A percentile compares a stretch with the other conserved stretches of the same genome.
Evolutionary conservation across 1,140 invertebrate species (phyloP).

Genomic region (Drosophila kepulauana): DNA sequence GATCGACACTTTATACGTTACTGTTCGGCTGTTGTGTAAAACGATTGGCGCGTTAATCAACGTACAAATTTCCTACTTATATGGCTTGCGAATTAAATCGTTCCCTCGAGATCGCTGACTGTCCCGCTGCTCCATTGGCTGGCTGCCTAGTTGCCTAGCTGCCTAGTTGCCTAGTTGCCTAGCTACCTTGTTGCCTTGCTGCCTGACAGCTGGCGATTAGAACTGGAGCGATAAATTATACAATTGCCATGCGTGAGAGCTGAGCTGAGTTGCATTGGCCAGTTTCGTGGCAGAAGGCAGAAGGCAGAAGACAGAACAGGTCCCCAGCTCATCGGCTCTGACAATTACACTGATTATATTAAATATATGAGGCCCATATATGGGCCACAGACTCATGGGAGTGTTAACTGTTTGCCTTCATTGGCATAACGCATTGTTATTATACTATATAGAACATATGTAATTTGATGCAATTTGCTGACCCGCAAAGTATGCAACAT

Average conservation of each 20-base stretch:
- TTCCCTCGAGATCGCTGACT: conserved; percentile 70
- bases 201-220: conserved; percentile 78
- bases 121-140: conserved; percentile 39
- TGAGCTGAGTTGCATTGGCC: conserved; percentile 33
- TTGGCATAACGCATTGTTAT: neutral
- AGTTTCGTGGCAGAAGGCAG: neutral
- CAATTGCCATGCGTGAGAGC: conserved; percentile 80
- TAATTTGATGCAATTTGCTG: conserved; percentile 72
- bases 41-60: conserved; percentile 83
- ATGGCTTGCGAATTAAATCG: conserved; percentile 81
- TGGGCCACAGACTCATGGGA: conserved; percentile 49
- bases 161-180: conserved; percentile 45
- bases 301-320: conserved; percentile 20
- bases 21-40: conserved; percentile 67
- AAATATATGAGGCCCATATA: conserved; percentile 79
- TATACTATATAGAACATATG: conserved; percentile 2
- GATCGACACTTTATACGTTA: conserved; percentile 76
- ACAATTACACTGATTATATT: conserved; percentile 83
- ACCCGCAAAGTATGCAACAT: conserved; percentile 59
- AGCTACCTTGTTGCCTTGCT: neutral
- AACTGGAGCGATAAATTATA: conserved; percentile 83
- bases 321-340: conserved; percentile 67
- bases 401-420: conserved; percentile 62
- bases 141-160: neutral
- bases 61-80: conserved; percentile 82